Evolutionary conservation across 2,888 invertebrate genomes (phyloP).

Genomic region (Apotomis turbidana): DNA sequence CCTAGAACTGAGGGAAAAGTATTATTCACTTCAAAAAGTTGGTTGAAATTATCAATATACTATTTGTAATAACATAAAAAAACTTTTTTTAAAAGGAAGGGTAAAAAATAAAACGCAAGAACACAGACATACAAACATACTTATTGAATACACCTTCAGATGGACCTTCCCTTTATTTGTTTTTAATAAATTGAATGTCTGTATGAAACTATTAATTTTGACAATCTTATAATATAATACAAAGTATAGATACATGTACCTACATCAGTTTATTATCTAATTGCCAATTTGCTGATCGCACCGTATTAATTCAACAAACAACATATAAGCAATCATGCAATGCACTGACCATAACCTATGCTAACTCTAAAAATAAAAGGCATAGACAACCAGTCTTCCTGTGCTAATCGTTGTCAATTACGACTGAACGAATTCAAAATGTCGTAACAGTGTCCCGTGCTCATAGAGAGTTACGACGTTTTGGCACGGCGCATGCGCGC

Average conservation of each 20-base stretch:
- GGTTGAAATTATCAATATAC: too few relatives aligned
- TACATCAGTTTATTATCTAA: not conserved
- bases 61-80: too few relatives aligned
- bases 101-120: too few relatives aligned
- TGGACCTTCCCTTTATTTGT: too few relatives aligned
- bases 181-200: too few relatives aligned
- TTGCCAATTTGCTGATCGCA: not conserved
- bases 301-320: conserved; percentile 20
- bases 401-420: conserved; percentile 81
- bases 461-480: conserved; percentile 3
- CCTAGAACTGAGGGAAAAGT: too few relatives aligned
- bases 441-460: not conserved
- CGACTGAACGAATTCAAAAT: not conserved
- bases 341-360: conserved; percentile 40
- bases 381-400: conserved; percentile 70
- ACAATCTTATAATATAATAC: too few relatives aligned
- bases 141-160: too few relatives aligned
- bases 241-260: not conserved
- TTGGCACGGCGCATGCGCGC: not conserved
- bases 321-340: conserved; percentile 18
- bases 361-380: conserved; percentile 35
- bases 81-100: too few relatives aligned
- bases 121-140: too few relatives aligned
- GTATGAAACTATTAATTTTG: too few relatives aligned
- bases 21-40: too few relatives aligned